phyloP scores from a whole-genome alignment of 2,888 invertebrate genomes.

The Hirudinaria manillensis region DNA sequence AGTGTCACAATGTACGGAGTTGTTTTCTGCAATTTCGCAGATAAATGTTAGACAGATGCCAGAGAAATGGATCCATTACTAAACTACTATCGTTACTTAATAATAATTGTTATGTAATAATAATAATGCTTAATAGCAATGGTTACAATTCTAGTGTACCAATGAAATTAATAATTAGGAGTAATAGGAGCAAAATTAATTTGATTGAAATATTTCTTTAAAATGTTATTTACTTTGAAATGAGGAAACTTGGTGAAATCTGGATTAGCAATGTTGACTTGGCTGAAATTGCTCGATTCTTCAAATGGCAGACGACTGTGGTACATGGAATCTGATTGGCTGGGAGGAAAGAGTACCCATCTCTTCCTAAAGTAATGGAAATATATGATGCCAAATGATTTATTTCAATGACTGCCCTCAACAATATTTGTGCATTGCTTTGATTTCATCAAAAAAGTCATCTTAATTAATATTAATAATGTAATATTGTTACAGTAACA shows the following conservation, averaged over 20 bases:
- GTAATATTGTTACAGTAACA: no score
- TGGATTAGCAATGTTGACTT: constrained; percentile 59
- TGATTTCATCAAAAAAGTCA: no score
- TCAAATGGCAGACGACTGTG: constrained; percentile 87
- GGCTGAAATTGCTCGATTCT: constrained; percentile 87
- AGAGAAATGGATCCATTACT: no score
- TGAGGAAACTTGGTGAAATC: constrained; percentile 29
- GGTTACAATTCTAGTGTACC: not conserved
- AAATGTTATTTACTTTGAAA: constrained; percentile 24
- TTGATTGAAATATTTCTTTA: not conserved
- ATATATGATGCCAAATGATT: no score
- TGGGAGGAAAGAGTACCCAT: constrained; percentile 85
- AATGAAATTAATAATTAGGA: not conserved
- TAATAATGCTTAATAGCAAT: no score
- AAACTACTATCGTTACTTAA: not conserved
- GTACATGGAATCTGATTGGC: constrained; percentile 61
- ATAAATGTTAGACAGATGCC: no score
- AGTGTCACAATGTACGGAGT: constrained; percentile 62
- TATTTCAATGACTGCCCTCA: no score
- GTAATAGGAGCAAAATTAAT: not conserved
- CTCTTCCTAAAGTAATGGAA: constrained; percentile 63
- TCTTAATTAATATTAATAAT: no score
- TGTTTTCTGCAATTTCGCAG: constrained; percentile 43
- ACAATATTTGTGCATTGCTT: no score
- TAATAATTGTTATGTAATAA: not conserved